A percentile compares a stretch with the other conserved stretches of the same genome.
Conservation (phyloP, 2,113 vertebrate genomes). For the Anoura caudifer region DNA sequence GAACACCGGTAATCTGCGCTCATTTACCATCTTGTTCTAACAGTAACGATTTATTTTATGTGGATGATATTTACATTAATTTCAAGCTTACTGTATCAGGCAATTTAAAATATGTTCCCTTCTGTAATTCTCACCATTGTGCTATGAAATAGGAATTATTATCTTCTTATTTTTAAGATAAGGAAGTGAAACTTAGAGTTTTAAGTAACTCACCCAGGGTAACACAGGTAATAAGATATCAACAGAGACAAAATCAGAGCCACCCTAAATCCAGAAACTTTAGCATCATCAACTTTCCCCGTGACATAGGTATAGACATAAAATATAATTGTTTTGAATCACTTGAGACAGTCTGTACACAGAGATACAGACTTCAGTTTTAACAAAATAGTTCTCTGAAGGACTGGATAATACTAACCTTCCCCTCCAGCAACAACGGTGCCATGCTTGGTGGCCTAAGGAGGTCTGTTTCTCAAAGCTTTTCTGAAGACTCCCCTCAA, state of each 20-base stretch:
- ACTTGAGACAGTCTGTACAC: neutral
- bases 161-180: neutral
- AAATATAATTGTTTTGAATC: neutral
- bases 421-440: neutral
- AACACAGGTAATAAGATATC: neutral
- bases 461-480: neutral
- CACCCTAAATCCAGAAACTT: neutral
- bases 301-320: neutral
- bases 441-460: neutral
- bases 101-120: neutral
- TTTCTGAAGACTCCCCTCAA: neutral
- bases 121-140: neutral
- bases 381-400: neutral
- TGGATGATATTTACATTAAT: neutral
- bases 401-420: accelerated
- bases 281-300: neutral
- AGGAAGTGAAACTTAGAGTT: neutral
- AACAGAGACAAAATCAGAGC: neutral
- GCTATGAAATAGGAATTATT: neutral
- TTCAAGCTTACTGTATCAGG: neutral
- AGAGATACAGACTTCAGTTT: neutral
- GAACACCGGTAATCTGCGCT: neutral
- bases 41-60: neutral
- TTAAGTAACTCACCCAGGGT: neutral
- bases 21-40: neutral